These are phyloP conservation scores for Thaumetopoea pityocampa DNA, from an alignment of 1,140 invertebrate genomes.

Conservation along the genomic window DNA sequence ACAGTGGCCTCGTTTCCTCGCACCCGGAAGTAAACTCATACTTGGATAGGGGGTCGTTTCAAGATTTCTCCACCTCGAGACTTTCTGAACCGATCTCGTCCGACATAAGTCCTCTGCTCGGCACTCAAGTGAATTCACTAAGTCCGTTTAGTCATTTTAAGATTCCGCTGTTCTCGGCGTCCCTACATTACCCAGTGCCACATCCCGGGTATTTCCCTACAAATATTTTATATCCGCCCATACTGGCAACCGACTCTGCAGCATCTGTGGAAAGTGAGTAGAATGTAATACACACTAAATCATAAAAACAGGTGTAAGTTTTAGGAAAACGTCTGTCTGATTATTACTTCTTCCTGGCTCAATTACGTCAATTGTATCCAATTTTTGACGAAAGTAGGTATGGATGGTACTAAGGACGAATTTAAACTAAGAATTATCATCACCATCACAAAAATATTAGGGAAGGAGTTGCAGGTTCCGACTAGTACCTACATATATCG, in stretches of 20 bases:
- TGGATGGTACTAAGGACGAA: too few relatives aligned
- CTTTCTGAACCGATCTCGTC: constrained; percentile 33
- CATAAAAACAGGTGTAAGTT: too few relatives aligned
- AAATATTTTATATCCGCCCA: constrained; percentile 55
- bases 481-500: too few relatives aligned
- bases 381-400: neutral
- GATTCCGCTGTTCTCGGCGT: constrained; percentile 47
- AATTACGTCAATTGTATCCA: too few relatives aligned
- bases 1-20: constrained; percentile 62
- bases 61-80: constrained; percentile 34
- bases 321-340: too few relatives aligned
- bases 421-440: too few relatives aligned
- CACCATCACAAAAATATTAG: too few relatives aligned
- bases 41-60: constrained; percentile 37
- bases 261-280: constrained; percentile 21
- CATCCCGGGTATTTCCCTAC: constrained; percentile 47
- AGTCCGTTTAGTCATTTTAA: constrained; percentile 50
- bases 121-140: constrained; percentile 31
- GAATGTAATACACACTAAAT: neutral
- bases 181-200: constrained; percentile 46
- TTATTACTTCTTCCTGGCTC: too few relatives aligned
- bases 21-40: constrained; percentile 54
- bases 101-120: constrained; percentile 38
- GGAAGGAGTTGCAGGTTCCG: too few relatives aligned
- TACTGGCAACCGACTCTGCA: constrained; percentile 31